These are phyloP conservation scores for Ptilonorhynchus violaceus DNA, from an alignment of 2,113 vertebrate species.

Conservation along the genomic window DNA sequence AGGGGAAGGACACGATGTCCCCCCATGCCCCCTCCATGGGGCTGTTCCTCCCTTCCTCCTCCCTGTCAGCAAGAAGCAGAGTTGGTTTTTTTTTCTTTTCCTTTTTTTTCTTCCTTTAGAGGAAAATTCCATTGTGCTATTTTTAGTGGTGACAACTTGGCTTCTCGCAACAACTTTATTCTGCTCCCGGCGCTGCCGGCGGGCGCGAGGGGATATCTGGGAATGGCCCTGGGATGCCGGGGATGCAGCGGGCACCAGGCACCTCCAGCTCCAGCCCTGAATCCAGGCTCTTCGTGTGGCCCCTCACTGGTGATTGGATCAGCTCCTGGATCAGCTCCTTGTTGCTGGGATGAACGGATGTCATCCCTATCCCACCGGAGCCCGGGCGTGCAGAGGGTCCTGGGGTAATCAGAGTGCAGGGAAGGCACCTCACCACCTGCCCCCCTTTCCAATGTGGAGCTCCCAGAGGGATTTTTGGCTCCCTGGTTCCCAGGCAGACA, in stretches of 20 bases:
- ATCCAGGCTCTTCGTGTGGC: neutral
- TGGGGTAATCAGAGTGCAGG: fast-evolving
- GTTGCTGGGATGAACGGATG: fast-evolving
- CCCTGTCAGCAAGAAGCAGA: constrained; percentile 23
- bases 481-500: constrained; percentile 3
- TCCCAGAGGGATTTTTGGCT: neutral
- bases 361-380: neutral
- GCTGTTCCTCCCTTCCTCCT: neutral
- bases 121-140: constrained; percentile 73
- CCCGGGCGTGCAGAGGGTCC: neutral
- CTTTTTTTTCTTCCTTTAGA: neutral
- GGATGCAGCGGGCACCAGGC: neutral
- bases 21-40: fast-evolving
- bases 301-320: fast-evolving
- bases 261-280: neutral
- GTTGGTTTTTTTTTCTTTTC: no score
- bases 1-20: neutral
- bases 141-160: constrained; percentile 68
- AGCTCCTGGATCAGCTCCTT: neutral
- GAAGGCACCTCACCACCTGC: neutral
- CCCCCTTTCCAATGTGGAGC: neutral
- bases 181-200: constrained; percentile 3
- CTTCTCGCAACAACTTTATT: constrained; percentile 52
- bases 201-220: neutral
- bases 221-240: neutral